Evolutionary conservation across 2,113 vertebrate genomes (phyloP).

Genomic region (Platichthys flesus): DNA sequence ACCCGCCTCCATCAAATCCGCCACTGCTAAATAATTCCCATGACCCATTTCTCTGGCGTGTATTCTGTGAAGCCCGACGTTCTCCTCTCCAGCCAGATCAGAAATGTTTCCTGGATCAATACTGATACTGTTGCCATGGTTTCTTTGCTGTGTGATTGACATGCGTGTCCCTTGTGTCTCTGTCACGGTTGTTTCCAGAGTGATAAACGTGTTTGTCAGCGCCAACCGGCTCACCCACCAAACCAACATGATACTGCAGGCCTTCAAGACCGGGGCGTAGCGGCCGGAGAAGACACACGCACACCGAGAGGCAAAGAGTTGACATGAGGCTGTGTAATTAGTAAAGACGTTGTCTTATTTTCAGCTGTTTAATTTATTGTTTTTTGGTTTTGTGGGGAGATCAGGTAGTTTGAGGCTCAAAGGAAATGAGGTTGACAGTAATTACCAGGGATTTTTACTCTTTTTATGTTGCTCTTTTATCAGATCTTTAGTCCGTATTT

Average conservation of each 20-base stretch:
- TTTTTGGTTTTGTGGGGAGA: conserved; percentile 65
- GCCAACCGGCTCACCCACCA: conserved; percentile 98
- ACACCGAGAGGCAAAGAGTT: not conserved
- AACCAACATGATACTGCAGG: conserved; percentile 99
- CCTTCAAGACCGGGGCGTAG: conserved; percentile 92
- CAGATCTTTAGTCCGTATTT: conserved; percentile 76
- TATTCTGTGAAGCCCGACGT: conserved; percentile 64
- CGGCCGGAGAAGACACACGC: not conserved
- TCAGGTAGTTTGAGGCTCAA: conserved; percentile 56
- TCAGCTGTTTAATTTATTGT: conserved; percentile 71
- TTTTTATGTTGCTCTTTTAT: conserved; percentile 78
- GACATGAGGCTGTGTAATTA: conserved; percentile 63
- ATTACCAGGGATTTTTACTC: conserved; percentile 47
- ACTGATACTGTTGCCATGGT: conserved; percentile 65
- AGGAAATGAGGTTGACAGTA: conserved; percentile 57
- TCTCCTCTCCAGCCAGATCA: conserved; percentile 68
- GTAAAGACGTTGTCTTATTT: conserved; percentile 59
- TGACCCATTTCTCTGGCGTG: conserved; percentile 70
- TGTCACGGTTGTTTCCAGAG: conserved; percentile 81
- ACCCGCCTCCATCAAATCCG: conserved; percentile 60
- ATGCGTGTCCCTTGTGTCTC: conserved; percentile 62
- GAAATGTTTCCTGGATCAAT: conserved; percentile 66
- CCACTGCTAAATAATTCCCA: conserved; percentile 70
- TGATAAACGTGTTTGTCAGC: conserved; percentile 96
- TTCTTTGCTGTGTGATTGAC: conserved; percentile 60